A percentile compares a stretch with the other conserved stretches of the same genome.
Evolutionary conservation across 2,888 invertebrate genomes (phyloP).

Genomic region (Limnephilus auricula): DNA sequence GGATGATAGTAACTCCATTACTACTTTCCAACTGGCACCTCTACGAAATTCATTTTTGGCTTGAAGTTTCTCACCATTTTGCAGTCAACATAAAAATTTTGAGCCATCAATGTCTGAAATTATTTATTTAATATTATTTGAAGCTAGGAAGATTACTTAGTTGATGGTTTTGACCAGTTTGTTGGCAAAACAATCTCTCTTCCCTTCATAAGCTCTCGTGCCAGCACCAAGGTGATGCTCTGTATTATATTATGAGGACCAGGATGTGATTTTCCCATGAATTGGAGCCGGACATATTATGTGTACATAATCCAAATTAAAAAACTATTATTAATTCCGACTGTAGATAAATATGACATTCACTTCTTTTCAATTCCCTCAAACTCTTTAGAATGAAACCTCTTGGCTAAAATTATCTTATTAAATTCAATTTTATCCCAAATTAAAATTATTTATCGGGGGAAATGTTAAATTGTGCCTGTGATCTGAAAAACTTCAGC

Average conservation of each 20-base stretch:
- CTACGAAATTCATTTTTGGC: background rate
- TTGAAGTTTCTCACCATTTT: background rate
- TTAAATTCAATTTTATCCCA: background rate
- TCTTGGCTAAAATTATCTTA: background rate
- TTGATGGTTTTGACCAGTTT: background rate
- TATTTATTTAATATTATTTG: background rate
- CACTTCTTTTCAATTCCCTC: background rate
- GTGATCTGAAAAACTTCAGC: background rate
- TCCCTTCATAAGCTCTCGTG: background rate
- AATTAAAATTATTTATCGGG: background rate
- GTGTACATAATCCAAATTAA: background rate
- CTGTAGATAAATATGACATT: background rate
- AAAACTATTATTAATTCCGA: background rate
- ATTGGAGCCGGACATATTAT: background rate
- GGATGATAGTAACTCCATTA: background rate
- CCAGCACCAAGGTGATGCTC: background rate
- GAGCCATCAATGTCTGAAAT: background rate
- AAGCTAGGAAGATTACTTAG: background rate
- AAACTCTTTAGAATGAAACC: background rate
- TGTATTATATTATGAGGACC: background rate
- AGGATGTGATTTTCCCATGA: background rate
- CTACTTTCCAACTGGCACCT: no score
- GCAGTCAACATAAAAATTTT: background rate
- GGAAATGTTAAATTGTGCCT: background rate
- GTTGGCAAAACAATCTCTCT: background rate